phyloP scores from a whole-genome alignment of 2,797 vertebrate genomes.

The Glyptemys insculpta region DNA sequence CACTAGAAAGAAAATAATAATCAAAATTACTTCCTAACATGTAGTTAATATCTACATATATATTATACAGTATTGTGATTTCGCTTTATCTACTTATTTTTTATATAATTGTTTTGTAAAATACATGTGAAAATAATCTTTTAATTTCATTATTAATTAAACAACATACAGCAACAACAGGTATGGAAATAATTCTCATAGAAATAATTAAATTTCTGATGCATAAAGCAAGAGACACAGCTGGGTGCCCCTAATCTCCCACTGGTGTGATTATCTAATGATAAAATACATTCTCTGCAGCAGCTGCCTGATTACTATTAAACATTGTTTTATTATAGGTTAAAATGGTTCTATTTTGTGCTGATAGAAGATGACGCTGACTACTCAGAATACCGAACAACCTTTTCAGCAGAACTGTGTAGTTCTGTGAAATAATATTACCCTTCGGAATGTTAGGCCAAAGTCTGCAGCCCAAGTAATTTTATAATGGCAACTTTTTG shows the following conservation, averaged over 20 bases:
- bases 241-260: constrained; percentile 76
- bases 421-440: constrained; percentile 49
- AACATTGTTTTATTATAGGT: constrained; percentile 64
- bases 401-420: constrained; percentile 33
- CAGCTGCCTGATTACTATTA: constrained; percentile 61
- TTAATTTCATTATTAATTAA: constrained; percentile 77
- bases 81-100: not conserved
- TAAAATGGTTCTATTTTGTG: constrained; percentile 63
- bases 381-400: constrained; percentile 59
- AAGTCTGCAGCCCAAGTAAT: constrained; percentile 43
- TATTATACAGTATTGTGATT: not conserved
- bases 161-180: constrained; percentile 62
- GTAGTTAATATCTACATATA: not conserved
- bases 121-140: constrained; percentile 49
- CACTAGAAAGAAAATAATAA: not conserved
- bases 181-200: not conserved
- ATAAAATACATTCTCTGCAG: constrained; percentile 79
- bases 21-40: not conserved
- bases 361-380: constrained; percentile 32
- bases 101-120: not conserved
- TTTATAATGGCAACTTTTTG: not conserved
- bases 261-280: constrained; percentile 83
- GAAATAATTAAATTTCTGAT: constrained; percentile 75
- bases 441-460: constrained; percentile 40
- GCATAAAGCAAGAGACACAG: constrained; percentile 72